Evolutionary conservation across 1,140 invertebrate species (phyloP).

Genomic region (Drosophila saltans): DNA sequence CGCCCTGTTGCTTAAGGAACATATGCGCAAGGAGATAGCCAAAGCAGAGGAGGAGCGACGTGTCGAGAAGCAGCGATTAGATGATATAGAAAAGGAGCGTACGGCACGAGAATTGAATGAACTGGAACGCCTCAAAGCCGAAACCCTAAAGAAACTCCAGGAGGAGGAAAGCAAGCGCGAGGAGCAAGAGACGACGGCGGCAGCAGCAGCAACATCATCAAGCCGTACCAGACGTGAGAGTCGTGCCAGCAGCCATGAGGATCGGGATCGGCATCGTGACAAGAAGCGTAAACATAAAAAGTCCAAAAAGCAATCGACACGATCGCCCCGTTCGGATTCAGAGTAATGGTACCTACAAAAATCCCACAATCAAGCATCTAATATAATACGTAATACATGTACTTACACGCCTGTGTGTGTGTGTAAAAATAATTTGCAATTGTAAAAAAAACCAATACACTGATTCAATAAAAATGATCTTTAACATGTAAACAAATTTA

Average conservation of each 20-base stretch:
- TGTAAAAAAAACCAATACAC: slow-evolving; percentile 58
- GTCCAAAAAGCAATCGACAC: slow-evolving; percentile 78
- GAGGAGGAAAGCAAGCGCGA: slow-evolving; percentile 65
- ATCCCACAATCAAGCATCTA: neutral
- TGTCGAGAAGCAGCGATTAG: slow-evolving; percentile 74
- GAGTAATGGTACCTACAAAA: slow-evolving; percentile 45
- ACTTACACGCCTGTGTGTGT: too few species aligned
- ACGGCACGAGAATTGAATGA: slow-evolving; percentile 75
- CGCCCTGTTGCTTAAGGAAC: slow-evolving; percentile 84
- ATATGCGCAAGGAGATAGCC: slow-evolving; percentile 85
- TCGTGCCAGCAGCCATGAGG: slow-evolving; percentile 55
- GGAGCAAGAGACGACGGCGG: slow-evolving; percentile 25
- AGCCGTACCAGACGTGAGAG: slow-evolving; percentile 42
- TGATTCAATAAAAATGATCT: slow-evolving; percentile 36
- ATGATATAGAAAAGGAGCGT: slow-evolving; percentile 78
- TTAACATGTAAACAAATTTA: too few species aligned
- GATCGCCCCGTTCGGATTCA: slow-evolving; percentile 50
- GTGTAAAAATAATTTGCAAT: slow-evolving; percentile 37
- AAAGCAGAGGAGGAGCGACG: slow-evolving; percentile 82
- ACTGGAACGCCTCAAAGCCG: slow-evolving; percentile 75
- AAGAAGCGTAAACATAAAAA: slow-evolving; percentile 84
- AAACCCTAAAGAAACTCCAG: slow-evolving; percentile 75
- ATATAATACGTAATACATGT: neutral
- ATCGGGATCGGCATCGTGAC: slow-evolving; percentile 66
- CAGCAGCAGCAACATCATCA: slow-evolving; percentile 12